Evolutionary conservation across 1,140 invertebrate genomes (phyloP).

Genomic region (Paraescarpia echinospica): DNA sequence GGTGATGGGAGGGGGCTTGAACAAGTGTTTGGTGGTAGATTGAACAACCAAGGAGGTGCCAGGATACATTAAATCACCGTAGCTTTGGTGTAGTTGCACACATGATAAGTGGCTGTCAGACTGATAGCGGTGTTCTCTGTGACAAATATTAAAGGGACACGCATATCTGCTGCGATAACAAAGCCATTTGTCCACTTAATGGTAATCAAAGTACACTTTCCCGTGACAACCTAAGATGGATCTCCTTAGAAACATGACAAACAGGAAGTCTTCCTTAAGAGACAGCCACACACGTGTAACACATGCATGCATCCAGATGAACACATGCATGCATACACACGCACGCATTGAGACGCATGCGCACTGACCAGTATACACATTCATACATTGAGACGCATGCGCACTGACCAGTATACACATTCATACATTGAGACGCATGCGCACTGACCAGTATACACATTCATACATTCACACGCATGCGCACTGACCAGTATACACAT

Average conservation of each 20-base stretch:
- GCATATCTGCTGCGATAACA: neutral
- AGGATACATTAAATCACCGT: too few species aligned
- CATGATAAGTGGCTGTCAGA: neutral
- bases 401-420: neutral
- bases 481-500: too few species aligned
- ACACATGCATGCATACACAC: neutral
- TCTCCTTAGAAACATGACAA: neutral
- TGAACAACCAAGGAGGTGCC: neutral
- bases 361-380: neutral
- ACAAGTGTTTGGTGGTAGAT: neutral
- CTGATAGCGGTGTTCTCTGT: neutral
- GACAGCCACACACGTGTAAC: neutral
- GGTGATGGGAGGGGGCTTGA: neutral
- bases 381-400: neutral
- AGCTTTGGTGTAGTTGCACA: neutral
- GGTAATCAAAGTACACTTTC: neutral
- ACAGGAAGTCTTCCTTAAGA: neutral
- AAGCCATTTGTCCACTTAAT: neutral
- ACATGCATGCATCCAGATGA: neutral
- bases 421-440: neutral
- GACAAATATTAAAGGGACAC: neutral
- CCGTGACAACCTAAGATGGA: neutral
- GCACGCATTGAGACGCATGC: neutral
- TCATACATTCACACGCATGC: too few species aligned
- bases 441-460: neutral